Percentiles rank a stretch among this genome's conserved stretches.
Conservation (phyloP, 2,797 vertebrate genomes). For the Onychomys leucogaster region DNA sequence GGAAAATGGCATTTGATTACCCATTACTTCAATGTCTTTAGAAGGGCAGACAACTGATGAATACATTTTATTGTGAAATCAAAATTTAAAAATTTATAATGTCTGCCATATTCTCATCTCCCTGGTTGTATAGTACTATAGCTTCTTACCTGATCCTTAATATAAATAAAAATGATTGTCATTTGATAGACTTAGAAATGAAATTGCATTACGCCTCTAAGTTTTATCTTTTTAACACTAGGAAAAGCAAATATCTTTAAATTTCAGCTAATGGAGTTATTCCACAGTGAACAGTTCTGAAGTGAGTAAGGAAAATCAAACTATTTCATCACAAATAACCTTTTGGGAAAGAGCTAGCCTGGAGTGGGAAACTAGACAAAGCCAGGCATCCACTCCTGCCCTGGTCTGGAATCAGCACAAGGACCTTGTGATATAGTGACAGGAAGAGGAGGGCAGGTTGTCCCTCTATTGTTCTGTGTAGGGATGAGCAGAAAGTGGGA, state of each 20-base stretch:
- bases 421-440: not conserved
- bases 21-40: not conserved
- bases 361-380: slow-evolving; percentile 15
- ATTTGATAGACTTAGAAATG: slow-evolving; percentile 8
- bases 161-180: slow-evolving; percentile 4
- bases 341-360: not conserved
- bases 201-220: slow-evolving; percentile 45
- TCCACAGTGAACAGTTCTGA: slow-evolving; percentile 43
- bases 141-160: not conserved
- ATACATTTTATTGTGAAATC: slow-evolving; percentile 27
- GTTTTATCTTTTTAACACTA: slow-evolving; percentile 32
- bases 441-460: not conserved
- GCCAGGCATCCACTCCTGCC: not conserved
- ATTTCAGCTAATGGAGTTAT: slow-evolving; percentile 32
- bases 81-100: slow-evolving; percentile 7
- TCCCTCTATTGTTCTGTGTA: not conserved
- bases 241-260: slow-evolving; percentile 46
- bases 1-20: not conserved
- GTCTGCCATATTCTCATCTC: not conserved
- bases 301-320: slow-evolving; percentile 31
- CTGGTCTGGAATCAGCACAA: not conserved
- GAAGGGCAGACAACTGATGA: slow-evolving; percentile 4
- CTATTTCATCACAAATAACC: slow-evolving; percentile 12
- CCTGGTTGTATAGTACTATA: not conserved
- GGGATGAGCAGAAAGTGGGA: not conserved